Conservation (phyloP, 2,888 invertebrate species). For the Eulithis prunata region DNA sequence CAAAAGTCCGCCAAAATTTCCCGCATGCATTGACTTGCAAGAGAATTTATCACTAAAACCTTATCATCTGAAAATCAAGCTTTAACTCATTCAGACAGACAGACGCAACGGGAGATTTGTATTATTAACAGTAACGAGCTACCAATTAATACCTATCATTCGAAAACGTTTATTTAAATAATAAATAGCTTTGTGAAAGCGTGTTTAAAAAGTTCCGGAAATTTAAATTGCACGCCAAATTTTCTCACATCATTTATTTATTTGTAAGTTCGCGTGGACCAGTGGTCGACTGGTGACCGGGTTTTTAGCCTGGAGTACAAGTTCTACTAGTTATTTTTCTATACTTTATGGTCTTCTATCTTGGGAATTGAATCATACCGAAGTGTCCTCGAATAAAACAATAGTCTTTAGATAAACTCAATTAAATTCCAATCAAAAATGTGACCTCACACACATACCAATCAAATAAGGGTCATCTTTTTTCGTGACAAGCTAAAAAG, state of each 20-base stretch:
- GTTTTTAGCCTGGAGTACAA: no score
- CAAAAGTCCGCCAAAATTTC: no score
- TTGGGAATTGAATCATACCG: no score
- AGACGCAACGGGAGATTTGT: background rate
- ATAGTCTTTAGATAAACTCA: no score
- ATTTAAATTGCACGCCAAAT: background rate
- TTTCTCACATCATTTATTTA: background rate
- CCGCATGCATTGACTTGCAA: no score
- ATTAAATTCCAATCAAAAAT: background rate
- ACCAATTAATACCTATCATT: constrained; percentile 9
- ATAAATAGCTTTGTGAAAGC: constrained; percentile 5
- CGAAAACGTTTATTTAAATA: constrained; percentile 14
- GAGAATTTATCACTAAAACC: no score
- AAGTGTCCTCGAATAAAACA: no score
- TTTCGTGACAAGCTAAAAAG: constrained; percentile 44
- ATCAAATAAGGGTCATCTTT: constrained; percentile 24
- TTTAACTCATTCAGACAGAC: background rate
- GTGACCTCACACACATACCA: background rate
- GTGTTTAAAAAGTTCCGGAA: background rate
- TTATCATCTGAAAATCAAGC: no score
- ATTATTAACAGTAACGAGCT: constrained; percentile 13
- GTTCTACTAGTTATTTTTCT: no score
- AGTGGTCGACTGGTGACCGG: no score
- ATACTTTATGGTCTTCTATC: no score
- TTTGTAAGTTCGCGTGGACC: no score